phyloP scores from a whole-genome alignment of 2,888 invertebrate species.

The Lapara coniferarum region DNA sequence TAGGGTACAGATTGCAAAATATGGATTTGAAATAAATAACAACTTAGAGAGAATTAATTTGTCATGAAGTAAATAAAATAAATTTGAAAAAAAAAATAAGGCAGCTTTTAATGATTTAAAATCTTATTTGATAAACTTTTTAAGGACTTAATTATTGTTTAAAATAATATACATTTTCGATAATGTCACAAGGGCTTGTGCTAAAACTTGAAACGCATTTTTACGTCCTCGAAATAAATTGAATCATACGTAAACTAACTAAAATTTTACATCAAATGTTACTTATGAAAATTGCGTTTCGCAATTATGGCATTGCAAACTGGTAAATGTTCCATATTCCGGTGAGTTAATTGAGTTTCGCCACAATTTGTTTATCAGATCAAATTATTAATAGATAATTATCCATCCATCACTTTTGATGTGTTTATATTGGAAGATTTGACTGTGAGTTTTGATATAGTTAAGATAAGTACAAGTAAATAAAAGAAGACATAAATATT shows the following conservation, averaged over 20 bases:
- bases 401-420: conserved; percentile 1
- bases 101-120: too few relatives aligned
- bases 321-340: conserved; percentile 15
- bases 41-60: too few relatives aligned
- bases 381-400: conserved; percentile 12
- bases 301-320: conserved; percentile 13
- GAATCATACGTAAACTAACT: not conserved
- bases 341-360: conserved; percentile 15
- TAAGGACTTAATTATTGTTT: too few relatives aligned
- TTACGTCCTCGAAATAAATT: not conserved
- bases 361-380: conserved; percentile 10
- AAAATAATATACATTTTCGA: too few relatives aligned
- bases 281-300: conserved; percentile 19
- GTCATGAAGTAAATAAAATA: too few relatives aligned
- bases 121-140: too few relatives aligned
- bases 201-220: not conserved
- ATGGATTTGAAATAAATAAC: not conserved
- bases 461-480: too few relatives aligned
- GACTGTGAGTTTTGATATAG: too few relatives aligned
- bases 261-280: conserved; percentile 7
- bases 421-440: not conserved
- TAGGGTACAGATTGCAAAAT: not conserved
- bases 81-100: too few relatives aligned
- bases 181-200: too few relatives aligned
- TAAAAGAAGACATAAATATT: too few relatives aligned